Conservation (phyloP, 1,140 invertebrate species). For the Achroia grisella region DNA sequence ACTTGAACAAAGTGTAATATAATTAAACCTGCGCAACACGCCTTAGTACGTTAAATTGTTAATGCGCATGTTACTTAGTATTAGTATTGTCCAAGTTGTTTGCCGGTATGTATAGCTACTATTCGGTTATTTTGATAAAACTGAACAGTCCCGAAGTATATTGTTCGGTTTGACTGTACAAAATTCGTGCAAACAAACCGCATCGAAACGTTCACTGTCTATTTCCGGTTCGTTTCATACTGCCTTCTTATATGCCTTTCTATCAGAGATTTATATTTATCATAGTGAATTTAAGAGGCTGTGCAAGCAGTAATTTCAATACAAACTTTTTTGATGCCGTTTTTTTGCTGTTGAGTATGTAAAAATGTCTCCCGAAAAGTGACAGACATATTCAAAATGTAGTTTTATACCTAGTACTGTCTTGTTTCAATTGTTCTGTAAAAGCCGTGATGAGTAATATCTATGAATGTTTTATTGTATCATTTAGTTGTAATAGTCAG, state of each 20-base stretch:
- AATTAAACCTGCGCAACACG: too few species aligned
- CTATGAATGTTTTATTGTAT: too few species aligned
- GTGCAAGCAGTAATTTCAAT: neutral
- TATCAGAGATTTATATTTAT: conserved; percentile 4
- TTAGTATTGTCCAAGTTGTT: too few species aligned
- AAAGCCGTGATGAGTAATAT: too few species aligned
- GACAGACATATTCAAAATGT: conserved; percentile 8
- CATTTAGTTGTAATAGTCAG: too few species aligned
- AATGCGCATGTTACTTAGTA: too few species aligned
- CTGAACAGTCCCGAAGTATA: too few species aligned
- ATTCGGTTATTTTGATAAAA: too few species aligned
- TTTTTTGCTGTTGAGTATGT: neutral
- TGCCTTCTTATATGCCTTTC: conserved; percentile 4
- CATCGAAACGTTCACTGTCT: neutral
- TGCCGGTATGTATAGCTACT: too few species aligned
- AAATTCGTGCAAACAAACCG: neutral
- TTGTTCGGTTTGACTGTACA: too few species aligned
- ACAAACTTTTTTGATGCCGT: neutral
- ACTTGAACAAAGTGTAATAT: too few species aligned
- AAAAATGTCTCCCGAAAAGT: conserved; percentile 20
- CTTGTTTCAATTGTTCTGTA: conserved; percentile 10
- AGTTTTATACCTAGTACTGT: conserved; percentile 6
- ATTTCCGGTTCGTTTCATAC: neutral
- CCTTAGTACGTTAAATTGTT: too few species aligned
- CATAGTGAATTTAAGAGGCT: neutral